phyloP scores from a whole-genome alignment of 2,797 vertebrate genomes.

The Mus spretus region DNA sequence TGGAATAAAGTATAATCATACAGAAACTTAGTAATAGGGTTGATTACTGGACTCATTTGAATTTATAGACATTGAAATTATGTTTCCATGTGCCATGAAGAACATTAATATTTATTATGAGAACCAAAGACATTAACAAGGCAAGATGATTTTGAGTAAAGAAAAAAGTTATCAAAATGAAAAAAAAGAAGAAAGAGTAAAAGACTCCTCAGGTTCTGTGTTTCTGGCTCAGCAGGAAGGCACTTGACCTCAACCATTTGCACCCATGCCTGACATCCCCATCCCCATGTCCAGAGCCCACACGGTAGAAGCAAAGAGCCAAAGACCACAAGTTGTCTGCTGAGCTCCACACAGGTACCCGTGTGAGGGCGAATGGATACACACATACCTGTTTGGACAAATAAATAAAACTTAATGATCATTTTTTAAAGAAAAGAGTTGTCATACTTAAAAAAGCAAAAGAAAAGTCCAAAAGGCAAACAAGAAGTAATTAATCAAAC shows the following conservation, averaged over 20 bases:
- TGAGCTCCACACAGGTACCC: too few species aligned
- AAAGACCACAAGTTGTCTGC: neutral
- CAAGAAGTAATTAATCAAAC: neutral
- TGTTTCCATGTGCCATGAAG: neutral
- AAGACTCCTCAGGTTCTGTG: too few species aligned
- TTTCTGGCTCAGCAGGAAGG: neutral
- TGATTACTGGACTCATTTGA: slow-evolving; percentile 38
- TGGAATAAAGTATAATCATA: neutral
- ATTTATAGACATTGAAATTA: slow-evolving; percentile 35
- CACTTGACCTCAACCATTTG: neutral
- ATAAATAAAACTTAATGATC: neutral
- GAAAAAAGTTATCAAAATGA: slow-evolving; percentile 1
- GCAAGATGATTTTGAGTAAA: slow-evolving; percentile 17
- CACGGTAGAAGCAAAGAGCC: too few species aligned
- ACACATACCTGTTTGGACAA: neutral
- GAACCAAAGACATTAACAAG: neutral
- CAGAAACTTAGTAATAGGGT: neutral
- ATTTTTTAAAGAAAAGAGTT: neutral
- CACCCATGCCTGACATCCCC: neutral
- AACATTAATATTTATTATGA: slow-evolving; percentile 17
- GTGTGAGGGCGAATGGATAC: neutral
- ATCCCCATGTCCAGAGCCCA: neutral
- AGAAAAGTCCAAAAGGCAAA: slow-evolving; percentile 60
- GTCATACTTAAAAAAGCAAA: neutral
- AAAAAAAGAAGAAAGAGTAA: neutral